Base-by-base conservation (phyloP, 2,888 invertebrate species). In the Opisthograptis luteolata region DNA sequence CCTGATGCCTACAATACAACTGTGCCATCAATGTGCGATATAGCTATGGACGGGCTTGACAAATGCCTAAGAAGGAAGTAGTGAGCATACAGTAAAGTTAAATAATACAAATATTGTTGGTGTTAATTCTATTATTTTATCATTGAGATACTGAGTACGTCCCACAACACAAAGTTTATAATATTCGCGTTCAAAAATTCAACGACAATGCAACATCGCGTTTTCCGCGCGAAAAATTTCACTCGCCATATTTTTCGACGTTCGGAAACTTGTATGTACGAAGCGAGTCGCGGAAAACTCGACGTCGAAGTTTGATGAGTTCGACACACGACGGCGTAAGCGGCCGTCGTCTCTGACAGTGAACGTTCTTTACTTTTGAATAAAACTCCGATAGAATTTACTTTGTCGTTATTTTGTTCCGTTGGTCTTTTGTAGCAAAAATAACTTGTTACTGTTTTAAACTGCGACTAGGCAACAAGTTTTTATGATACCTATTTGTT, bases 281-380 rank as follows among this genome's bases (percentile, higher is more conserved):
- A 65, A 62, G 57, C 51, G 58, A 55, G 58, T 41, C 54, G 56
- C 57, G 59, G 59, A 58, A 62, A 72, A 67, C 65, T 64, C 57
- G 48, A 40, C 65, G 67, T 50, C 60, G 64, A 83, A 83, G 72
- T 84, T 84, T 81, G 81, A 83, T 83, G 80, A 83, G 81, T 83
- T 83, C 80, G 81, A 83, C 82, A 80, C 69, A 74, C 71, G 71
- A 58, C 66, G 68, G 62, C 64, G 66, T 69, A 73, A 76, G 74
- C 73, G 69, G 67, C 70, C 70, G 69, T 61, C 55, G 57, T 62
- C 68, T 73, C 73, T 66, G 70, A 80, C 80, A 81, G 77, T 75
- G 66, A 69, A 71, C 69, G 69, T 70, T 73, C 59, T 62, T 66
- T 66, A 65, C 70, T 76, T 73, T 68, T 70, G 68, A 72, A 72